These are phyloP conservation scores for Drosophila nr. perissopoda DNA, from an alignment of 2,888 invertebrate species.

Conservation along the genomic window DNA sequence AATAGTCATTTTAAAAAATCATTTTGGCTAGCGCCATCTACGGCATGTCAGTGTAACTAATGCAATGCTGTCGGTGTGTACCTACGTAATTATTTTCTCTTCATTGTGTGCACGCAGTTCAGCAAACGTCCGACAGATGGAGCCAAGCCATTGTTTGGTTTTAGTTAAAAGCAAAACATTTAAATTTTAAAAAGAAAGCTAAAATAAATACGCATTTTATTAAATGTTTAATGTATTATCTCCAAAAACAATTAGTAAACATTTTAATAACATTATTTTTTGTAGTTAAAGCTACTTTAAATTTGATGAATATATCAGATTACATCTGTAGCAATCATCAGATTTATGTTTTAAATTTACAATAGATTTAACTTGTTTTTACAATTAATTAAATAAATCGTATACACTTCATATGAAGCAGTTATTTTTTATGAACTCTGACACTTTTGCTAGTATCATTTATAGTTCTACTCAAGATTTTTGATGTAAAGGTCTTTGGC, in stretches of 20 bases:
- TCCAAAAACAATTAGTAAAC: background rate
- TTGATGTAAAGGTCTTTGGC: conserved; percentile 36
- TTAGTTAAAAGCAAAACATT: too few relatives aligned
- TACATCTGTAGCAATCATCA: background rate
- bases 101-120: background rate
- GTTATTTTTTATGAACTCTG: background rate
- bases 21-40: conserved; percentile 16
- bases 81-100: background rate
- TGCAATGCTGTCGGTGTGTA: conserved; percentile 5
- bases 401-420: background rate
- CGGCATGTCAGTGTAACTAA: background rate
- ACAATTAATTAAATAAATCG: background rate
- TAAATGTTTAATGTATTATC: background rate
- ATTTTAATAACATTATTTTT: background rate
- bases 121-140: conserved; percentile 1
- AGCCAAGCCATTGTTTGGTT: fast-evolving
- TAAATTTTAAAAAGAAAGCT: background rate
- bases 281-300: background rate
- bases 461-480: background rate
- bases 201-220: background rate
- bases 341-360: background rate
- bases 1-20: background rate
- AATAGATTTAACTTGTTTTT: background rate
- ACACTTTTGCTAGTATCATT: background rate
- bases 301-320: background rate